These are phyloP conservation scores for Montipora cactus DNA, from an alignment of 64 coral and sea anemone genomes.

Conservation along the genomic window DNA sequence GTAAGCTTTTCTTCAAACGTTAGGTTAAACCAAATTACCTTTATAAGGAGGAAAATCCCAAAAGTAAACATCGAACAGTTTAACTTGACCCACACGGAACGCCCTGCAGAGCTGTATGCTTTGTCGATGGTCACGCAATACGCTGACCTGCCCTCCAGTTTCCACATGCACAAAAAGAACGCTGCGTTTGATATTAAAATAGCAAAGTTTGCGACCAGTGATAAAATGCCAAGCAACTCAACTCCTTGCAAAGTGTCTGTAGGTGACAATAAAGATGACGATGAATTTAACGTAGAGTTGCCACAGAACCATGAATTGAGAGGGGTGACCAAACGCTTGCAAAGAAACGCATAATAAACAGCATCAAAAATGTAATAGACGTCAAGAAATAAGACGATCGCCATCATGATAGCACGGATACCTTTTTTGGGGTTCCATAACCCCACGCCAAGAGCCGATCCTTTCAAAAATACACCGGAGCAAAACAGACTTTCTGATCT, in stretches of 20 bases:
- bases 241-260: neutral
- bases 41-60: slow-evolving; percentile 17
- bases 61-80: slow-evolving; percentile 51
- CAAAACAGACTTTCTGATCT: neutral
- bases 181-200: slow-evolving; percentile 54
- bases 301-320: slow-evolving; percentile 58
- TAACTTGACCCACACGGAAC: slow-evolving; percentile 34
- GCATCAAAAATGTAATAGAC: slow-evolving; percentile 50
- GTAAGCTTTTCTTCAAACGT: neutral
- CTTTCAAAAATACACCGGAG: slow-evolving; percentile 26
- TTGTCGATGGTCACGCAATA: slow-evolving; percentile 34
- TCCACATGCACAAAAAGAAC: slow-evolving; percentile 75
- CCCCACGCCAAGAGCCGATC: too few species aligned
- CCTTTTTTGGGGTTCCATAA: slow-evolving; percentile 60
- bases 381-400: slow-evolving; percentile 58
- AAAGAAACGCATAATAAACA: slow-evolving; percentile 46
- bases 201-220: slow-evolving; percentile 25
- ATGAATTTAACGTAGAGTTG: neutral
- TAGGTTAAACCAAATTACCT: slow-evolving; percentile 26
- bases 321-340: slow-evolving; percentile 28
- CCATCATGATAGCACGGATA: slow-evolving; percentile 54
- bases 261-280: neutral
- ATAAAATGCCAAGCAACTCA: slow-evolving; percentile 22
- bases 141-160: neutral
- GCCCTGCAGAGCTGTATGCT: slow-evolving; percentile 5